Conservation (phyloP, 2,797 vertebrate species). For the Rhadinocentrus ornatus region DNA sequence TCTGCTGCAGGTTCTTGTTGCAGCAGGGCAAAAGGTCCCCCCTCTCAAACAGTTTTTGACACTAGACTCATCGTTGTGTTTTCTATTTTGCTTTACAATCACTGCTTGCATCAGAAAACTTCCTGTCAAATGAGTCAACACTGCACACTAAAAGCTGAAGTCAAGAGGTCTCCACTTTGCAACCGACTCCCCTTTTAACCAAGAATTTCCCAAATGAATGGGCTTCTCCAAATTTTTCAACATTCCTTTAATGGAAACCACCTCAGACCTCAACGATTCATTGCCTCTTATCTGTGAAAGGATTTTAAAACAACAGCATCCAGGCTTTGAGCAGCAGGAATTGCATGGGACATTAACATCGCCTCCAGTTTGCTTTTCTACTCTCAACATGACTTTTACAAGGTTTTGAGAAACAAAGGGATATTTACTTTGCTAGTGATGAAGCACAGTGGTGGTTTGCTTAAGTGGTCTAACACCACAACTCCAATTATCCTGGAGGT, state of each 20-base stretch:
- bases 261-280: constrained; percentile 51
- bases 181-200: constrained; percentile 5
- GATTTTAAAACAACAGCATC: constrained; percentile 16
- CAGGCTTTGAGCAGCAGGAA: constrained; percentile 15
- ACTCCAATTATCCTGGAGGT: background rate
- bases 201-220: constrained; percentile 16
- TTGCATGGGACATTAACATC: constrained; percentile 43
- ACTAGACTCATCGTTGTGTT: too few species aligned
- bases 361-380: constrained; percentile 31
- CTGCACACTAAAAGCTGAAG: constrained; percentile 16
- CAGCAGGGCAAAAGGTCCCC: too few species aligned
- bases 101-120: too few species aligned
- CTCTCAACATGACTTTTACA: constrained; percentile 50
- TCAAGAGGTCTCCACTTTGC: constrained; percentile 19
- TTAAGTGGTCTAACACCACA: background rate
- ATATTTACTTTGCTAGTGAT: constrained; percentile 54
- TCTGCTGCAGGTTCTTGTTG: background rate
- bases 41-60: too few species aligned
- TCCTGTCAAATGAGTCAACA: too few species aligned
- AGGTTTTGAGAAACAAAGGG: constrained; percentile 32
- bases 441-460: constrained; percentile 22
- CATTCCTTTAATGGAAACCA: constrained; percentile 49
- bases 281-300: constrained; percentile 31
- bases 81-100: too few species aligned
- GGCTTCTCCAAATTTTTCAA: constrained; percentile 11